phyloP scores from a whole-genome alignment of 2,113 vertebrate species.

The Maccullochella peelii region DNA sequence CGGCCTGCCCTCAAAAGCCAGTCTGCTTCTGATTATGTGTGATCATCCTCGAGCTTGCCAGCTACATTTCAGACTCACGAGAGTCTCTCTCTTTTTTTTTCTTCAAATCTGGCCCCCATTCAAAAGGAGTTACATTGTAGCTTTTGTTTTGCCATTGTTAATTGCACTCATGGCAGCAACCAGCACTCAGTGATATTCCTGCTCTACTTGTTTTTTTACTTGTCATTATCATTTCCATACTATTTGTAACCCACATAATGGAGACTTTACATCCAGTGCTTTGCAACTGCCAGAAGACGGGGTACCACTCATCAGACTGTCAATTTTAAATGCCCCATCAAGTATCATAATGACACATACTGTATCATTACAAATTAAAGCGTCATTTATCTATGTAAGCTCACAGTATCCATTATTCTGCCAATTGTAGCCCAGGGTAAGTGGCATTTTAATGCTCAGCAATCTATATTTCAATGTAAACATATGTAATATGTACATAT shows the following conservation, averaged over 20 bases:
- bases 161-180: conserved; percentile 64
- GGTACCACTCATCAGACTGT: conserved; percentile 10
- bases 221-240: conserved; percentile 38
- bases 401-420: conserved; percentile 23
- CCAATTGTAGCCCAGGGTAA: neutral
- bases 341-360: conserved; percentile 22
- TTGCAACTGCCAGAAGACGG: conserved; percentile 15
- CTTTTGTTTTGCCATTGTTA: conserved; percentile 76
- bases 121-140: conserved; percentile 71
- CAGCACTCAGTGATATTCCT: conserved; percentile 44
- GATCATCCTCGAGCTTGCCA: conserved; percentile 78
- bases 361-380: conserved; percentile 22
- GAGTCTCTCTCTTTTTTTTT: conserved; percentile 39
- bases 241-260: conserved; percentile 31
- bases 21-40: conserved; percentile 83
- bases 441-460: neutral
- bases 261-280: conserved; percentile 10
- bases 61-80: conserved; percentile 73
- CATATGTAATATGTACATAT: neutral
- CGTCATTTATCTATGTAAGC: conserved; percentile 30
- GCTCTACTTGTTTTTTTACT: conserved; percentile 31
- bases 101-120: conserved; percentile 65
- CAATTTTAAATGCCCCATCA: conserved; percentile 25
- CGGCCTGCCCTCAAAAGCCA: conserved; percentile 52
- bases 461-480: neutral